phyloP scores from a whole-genome alignment of 2,888 invertebrate species.

The Erebia ligea region DNA sequence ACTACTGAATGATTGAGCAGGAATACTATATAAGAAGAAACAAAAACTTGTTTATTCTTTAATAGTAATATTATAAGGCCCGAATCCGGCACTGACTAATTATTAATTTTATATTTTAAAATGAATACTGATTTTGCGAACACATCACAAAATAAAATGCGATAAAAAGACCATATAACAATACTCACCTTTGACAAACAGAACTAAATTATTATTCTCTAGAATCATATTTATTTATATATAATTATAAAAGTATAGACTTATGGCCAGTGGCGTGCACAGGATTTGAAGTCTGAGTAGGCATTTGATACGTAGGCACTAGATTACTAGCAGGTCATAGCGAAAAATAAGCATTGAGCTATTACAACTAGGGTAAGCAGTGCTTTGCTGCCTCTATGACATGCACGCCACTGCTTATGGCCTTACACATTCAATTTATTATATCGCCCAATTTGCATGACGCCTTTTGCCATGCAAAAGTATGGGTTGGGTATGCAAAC shows the following conservation, averaged over 20 bases:
- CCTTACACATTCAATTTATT: no score
- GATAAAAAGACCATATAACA: conserved; percentile 19
- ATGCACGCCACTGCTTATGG: no score
- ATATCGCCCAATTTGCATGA: no score
- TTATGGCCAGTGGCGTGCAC: no score
- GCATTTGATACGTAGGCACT: no score
- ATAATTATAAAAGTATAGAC: neutral
- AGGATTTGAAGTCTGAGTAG: no score
- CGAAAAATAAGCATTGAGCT: no score
- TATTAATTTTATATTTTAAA: neutral
- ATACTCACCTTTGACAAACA: conserved; percentile 17
- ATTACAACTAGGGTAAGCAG: no score
- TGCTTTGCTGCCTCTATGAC: no score
- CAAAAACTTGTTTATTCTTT: neutral
- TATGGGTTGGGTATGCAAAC: no score
- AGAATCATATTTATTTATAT: neutral
- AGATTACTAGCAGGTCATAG: no score
- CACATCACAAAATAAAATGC: conserved; percentile 15
- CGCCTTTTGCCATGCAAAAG: no score
- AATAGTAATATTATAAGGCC: neutral
- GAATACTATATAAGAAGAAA: neutral
- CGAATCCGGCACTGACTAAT: neutral
- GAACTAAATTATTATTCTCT: neutral
- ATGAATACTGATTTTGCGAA: neutral
- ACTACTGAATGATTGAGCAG: neutral